These are phyloP conservation scores for Drosophila orosa DNA, from an alignment of 1,140 invertebrate species.

Conservation along the genomic window DNA sequence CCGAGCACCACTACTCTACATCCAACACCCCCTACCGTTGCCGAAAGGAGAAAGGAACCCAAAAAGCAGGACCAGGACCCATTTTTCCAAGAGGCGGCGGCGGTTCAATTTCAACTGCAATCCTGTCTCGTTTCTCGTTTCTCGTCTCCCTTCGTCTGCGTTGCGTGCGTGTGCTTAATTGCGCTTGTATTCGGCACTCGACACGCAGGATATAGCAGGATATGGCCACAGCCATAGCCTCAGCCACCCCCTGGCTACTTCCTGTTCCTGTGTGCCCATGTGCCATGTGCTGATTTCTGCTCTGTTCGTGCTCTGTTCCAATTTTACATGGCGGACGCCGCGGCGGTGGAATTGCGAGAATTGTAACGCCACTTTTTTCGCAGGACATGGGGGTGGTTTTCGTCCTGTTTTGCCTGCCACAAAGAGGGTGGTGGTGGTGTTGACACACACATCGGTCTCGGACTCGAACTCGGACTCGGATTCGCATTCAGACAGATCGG, in stretches of 20 bases:
- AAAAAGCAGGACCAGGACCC: constrained; percentile 27
- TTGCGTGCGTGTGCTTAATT: constrained; percentile 75
- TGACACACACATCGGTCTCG: no score
- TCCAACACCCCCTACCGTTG: constrained; percentile 62
- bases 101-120: constrained; percentile 48
- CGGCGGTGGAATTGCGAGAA: constrained; percentile 17
- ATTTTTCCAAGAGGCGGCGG: constrained; percentile 35
- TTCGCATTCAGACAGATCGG: constrained; percentile 66
- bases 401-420: constrained; percentile 3
- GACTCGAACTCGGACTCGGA: constrained; percentile 36
- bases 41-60: constrained; percentile 8
- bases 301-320: constrained; percentile 59
- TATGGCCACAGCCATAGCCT: constrained; percentile 11
- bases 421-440: no score
- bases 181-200: constrained; percentile 67
- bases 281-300: constrained; percentile 73
- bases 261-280: constrained; percentile 63
- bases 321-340: constrained; percentile 51
- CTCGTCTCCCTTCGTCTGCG: constrained; percentile 34
- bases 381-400: constrained; percentile 60
- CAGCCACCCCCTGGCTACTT: constrained; percentile 42
- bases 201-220: constrained; percentile 14
- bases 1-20: not conserved
- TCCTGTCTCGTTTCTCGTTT: constrained; percentile 24
- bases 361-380: constrained; percentile 56